These are phyloP conservation scores for Drosophila quinaria DNA, from an alignment of 2,888 invertebrate genomes.

Conservation along the genomic window DNA sequence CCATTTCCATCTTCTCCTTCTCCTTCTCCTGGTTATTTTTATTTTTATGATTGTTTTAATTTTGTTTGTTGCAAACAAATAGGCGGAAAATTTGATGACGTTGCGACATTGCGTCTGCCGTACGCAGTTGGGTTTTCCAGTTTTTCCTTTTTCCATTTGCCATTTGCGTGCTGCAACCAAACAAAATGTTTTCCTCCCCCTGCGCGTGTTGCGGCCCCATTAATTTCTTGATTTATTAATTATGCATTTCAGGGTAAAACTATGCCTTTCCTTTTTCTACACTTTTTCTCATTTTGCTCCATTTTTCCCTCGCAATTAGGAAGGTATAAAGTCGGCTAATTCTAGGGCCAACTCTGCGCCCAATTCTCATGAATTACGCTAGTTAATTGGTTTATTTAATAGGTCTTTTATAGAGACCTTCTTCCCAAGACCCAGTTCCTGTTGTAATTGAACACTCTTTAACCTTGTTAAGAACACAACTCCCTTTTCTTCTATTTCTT, in stretches of 20 bases:
- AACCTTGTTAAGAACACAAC: background rate
- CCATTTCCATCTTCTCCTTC: background rate
- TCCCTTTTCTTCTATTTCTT: background rate
- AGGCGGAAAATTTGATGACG: constrained; percentile 76
- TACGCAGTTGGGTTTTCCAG: background rate
- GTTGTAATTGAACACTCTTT: background rate
- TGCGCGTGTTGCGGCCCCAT: constrained; percentile 78
- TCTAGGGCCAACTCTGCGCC: background rate
- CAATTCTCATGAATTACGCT: constrained; percentile 25
- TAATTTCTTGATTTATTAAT: constrained; percentile 82
- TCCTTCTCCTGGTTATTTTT: constrained; percentile 50
- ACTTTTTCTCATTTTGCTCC: no score
- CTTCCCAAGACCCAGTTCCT: constrained; percentile 2
- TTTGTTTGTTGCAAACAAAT: constrained; percentile 79
- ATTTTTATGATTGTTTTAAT: constrained; percentile 79
- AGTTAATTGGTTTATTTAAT: constrained; percentile 14
- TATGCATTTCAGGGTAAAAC: constrained; percentile 62
- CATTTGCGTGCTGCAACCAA: constrained; percentile 56
- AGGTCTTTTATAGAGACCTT: background rate
- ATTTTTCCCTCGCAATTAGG: constrained; percentile 1
- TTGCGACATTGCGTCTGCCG: constrained; percentile 12
- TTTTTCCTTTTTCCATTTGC: constrained; percentile 2
- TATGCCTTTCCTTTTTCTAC: constrained; percentile 13
- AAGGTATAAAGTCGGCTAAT: constrained; percentile 5
- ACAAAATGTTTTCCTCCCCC: background rate